phyloP scores from a whole-genome alignment of 2,797 vertebrate species.

The Acestrorhynchus altus region DNA sequence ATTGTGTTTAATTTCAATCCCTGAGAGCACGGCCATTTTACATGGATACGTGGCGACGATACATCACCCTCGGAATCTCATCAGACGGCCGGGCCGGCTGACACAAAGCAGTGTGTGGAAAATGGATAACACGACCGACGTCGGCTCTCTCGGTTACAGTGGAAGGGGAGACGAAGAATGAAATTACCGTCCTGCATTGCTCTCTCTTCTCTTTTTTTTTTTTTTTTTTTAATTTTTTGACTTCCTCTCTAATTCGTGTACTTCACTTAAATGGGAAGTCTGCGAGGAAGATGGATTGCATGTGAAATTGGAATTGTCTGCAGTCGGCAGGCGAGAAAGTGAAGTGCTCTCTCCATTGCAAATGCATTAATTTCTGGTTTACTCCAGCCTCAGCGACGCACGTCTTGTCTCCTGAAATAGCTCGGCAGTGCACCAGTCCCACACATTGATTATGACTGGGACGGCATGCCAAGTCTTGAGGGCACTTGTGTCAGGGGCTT shows the following conservation, averaged over 20 bases:
- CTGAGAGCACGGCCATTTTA: constrained; percentile 44
- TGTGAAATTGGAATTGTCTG: constrained; percentile 60
- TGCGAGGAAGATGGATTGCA: constrained; percentile 53
- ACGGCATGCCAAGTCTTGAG: constrained; percentile 32
- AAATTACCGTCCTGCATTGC: constrained; percentile 45
- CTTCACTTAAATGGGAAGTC: constrained; percentile 59
- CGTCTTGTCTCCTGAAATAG: constrained; percentile 13
- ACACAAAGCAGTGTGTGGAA: constrained; percentile 48
- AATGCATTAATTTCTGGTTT: constrained; percentile 49
- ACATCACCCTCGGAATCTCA: constrained; percentile 33
- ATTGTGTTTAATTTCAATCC: constrained; percentile 51
- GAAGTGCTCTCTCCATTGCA: constrained; percentile 37
- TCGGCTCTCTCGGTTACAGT: constrained; percentile 53
- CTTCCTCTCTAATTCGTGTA: constrained; percentile 54
- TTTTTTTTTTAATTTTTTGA: constrained; percentile 46
- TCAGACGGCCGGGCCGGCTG: constrained; percentile 37
- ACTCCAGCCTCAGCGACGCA: constrained; percentile 19
- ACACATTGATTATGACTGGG: constrained; percentile 44
- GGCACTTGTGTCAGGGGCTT: constrained; percentile 33
- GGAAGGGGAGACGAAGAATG: constrained; percentile 51
- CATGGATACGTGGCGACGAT: constrained; percentile 31
- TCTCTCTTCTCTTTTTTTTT: not conserved
- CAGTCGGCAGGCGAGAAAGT: constrained; percentile 5
- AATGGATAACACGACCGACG: constrained; percentile 47
- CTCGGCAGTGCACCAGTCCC: not conserved